These are phyloP conservation scores for Phyllotis vaccarum DNA, from an alignment of 2,797 vertebrate genomes.

Conservation along the genomic window DNA sequence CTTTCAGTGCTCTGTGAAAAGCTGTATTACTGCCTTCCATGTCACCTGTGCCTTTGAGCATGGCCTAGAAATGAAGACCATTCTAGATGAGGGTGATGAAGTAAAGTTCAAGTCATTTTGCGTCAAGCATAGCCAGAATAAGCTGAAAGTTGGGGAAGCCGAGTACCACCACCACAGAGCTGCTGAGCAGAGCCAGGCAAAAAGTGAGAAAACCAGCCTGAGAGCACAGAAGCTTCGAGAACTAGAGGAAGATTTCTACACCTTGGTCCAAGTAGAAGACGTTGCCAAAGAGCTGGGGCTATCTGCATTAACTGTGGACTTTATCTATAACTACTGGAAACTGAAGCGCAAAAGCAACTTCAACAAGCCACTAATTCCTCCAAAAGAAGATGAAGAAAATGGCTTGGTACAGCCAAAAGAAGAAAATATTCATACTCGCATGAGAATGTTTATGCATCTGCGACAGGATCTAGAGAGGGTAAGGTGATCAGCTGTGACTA, in stretches of 20 bases:
- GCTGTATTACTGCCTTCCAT: slow-evolving; percentile 98
- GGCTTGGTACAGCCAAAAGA: slow-evolving; percentile 96
- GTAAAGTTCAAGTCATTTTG: slow-evolving; percentile 99
- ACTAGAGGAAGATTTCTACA: slow-evolving; percentile 97
- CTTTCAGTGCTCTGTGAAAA: slow-evolving; percentile 97
- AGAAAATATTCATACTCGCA: slow-evolving; percentile 98
- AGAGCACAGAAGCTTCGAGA: slow-evolving; percentile 97
- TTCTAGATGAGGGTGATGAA: slow-evolving; percentile 97
- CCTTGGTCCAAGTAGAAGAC: slow-evolving; percentile 92
- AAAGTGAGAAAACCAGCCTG: slow-evolving; percentile 93
- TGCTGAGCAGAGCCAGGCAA: slow-evolving; percentile 91
- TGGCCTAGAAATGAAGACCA: slow-evolving; percentile 99
- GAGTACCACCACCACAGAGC: slow-evolving; percentile 85
- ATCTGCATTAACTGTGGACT: slow-evolving; percentile 92
- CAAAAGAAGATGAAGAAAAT: slow-evolving; percentile 96
- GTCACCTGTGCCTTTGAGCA: slow-evolving; percentile 99
- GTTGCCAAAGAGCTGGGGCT: slow-evolving; percentile 92
- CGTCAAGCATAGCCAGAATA: slow-evolving; percentile 97
- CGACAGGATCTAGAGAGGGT: slow-evolving; percentile 99
- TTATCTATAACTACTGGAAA: slow-evolving; percentile 99
- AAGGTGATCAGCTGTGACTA: slow-evolving; percentile 76
- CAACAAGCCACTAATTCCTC: slow-evolving; percentile 97
- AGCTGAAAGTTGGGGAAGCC: slow-evolving; percentile 81
- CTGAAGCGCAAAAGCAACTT: slow-evolving; percentile 97
- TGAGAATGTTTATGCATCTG: slow-evolving; percentile 99